A percentile compares a stretch with the other conserved stretches of the same genome.
These are phyloP conservation scores for Tipula helvola DNA, from an alignment of 2,888 invertebrate species.

Conservation along the genomic window DNA sequence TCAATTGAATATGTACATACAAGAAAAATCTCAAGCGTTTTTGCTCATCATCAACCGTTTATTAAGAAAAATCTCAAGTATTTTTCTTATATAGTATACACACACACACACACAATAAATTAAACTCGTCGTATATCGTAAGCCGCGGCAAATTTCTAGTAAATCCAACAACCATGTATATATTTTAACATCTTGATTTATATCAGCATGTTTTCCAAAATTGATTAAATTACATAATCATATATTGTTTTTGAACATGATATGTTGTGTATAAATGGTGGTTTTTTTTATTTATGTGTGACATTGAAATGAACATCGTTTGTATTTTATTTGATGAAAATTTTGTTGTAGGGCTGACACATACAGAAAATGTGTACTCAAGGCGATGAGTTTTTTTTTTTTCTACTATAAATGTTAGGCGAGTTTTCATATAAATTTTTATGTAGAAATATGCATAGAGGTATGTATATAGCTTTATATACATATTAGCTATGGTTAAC, in stretches of 20 bases:
- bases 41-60: not conserved
- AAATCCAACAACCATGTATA: not conserved
- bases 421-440: not conserved
- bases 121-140: not conserved
- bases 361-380: not conserved
- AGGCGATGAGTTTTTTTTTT: not conserved
- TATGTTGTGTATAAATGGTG: not conserved
- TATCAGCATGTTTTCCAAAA: not conserved
- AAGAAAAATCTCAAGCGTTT: not conserved
- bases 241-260: not conserved
- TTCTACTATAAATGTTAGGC: not conserved
- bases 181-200: not conserved
- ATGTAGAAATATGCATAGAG: not conserved
- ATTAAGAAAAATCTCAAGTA: constrained; percentile 4
- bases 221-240: not conserved
- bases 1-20: not conserved
- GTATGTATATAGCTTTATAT: not conserved
- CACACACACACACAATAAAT: too few relatives aligned
- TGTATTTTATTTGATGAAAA: not conserved
- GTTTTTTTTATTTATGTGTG: not conserved
- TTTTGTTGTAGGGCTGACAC: not conserved
- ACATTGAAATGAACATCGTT: not conserved
- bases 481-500: not conserved
- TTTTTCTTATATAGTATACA: too few relatives aligned
- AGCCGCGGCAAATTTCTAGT: not conserved